Percentiles rank a stretch among this genome's conserved stretches.
These are phyloP conservation scores for Eremophila alpestris DNA, from an alignment of 2,797 vertebrate species.

Conservation along the genomic window DNA sequence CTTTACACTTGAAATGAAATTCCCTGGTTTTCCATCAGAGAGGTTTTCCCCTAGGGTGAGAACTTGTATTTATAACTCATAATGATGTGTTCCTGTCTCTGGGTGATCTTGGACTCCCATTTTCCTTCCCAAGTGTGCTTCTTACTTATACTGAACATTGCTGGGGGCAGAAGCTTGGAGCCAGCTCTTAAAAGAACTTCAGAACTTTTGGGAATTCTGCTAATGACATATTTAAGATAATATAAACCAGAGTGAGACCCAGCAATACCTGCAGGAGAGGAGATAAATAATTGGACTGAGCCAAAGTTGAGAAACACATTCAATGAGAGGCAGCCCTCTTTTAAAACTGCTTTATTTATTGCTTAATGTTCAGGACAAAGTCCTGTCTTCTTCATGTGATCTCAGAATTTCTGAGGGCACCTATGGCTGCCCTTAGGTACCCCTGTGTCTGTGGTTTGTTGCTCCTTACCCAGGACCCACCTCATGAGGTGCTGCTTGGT, in stretches of 20 bases:
- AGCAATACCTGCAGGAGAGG: neutral
- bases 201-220: neutral
- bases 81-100: neutral
- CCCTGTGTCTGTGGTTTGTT: neutral
- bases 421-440: neutral
- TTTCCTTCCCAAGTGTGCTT: neutral
- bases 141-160: neutral
- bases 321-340: neutral
- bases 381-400: neutral
- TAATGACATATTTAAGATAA: neutral
- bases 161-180: neutral
- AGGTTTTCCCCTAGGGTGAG: neutral
- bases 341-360: neutral
- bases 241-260: neutral
- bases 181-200: neutral
- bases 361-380: neutral
- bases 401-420: neutral
- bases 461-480: neutral
- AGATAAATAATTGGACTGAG: neutral
- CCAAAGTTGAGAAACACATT: neutral
- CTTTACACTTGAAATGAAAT: neutral
- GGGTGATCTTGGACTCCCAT: neutral
- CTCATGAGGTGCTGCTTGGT: neutral
- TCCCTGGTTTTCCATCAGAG: neutral
- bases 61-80: neutral